Percentiles rank a stretch among this genome's conserved stretches.
phyloP scores from a whole-genome alignment of 2,888 invertebrate genomes.

The Lottia scabra region DNA sequence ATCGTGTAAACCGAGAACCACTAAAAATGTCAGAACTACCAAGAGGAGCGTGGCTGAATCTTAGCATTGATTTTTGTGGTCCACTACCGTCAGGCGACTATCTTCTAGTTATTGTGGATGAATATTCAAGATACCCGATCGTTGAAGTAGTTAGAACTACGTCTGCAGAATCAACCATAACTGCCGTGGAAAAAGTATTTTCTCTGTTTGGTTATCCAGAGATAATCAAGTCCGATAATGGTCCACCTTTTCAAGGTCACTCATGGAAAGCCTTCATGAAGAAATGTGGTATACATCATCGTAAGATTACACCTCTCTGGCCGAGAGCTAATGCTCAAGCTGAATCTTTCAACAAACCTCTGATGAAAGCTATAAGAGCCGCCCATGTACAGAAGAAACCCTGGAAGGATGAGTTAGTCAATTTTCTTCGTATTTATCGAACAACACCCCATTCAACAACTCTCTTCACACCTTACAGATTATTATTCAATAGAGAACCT shows the following conservation, averaged over 20 bases:
- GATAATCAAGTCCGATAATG: conserved; percentile 27
- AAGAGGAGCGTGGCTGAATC: conserved; percentile 21
- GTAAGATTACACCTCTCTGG: no score
- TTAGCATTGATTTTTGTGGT: conserved; percentile 33
- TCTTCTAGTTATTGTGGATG: conserved; percentile 17
- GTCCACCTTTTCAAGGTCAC: conserved; percentile 14
- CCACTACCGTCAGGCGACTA: conserved; percentile 23
- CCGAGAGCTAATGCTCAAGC: no score
- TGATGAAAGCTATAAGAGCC: no score
- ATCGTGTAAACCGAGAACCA: conserved; percentile 20
- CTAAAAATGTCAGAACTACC: conserved; percentile 32
- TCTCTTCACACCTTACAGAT: no score
- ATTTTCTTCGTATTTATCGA: no score
- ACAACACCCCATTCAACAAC: no score
- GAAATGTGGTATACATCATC: no score
- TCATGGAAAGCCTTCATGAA: no score
- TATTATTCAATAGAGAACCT: no score
- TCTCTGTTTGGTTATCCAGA: conserved; percentile 20
- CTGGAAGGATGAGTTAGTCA: no score
- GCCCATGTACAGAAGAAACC: no score
- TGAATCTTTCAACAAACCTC: no score
- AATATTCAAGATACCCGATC: conserved; percentile 23
- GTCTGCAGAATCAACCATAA: conserved; percentile 24
- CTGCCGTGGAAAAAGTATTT: conserved; percentile 20
- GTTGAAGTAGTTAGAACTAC: conserved; percentile 27